Evolutionary conservation across 2,113 vertebrate species (phyloP), one percentile per base, ranked within the genome.

Genomic region (Physeter macrocephalus): DNA sequence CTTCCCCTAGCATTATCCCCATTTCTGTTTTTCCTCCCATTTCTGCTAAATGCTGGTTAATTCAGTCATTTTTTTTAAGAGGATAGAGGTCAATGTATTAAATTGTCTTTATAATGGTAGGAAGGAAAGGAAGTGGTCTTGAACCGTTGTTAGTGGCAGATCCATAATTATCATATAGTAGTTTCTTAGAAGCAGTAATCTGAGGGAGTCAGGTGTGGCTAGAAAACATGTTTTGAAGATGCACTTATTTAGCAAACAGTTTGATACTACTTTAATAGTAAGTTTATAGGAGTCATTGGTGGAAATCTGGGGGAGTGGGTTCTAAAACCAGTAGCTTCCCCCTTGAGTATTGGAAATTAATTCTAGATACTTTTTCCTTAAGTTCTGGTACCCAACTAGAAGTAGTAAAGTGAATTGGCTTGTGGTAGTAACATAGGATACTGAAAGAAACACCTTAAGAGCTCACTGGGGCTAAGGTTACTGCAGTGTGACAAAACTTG

Each of bases 21-120:
- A 64, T 80, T 82, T 66, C 23, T 88, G 14, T 4, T 89, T 94
- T 69, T n/a, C 5, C 57, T 89, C 9, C 36, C 27, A n/a, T 66
- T 92, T 95, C 27, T 97, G 8, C 5, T 93, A 82, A 95, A 52
- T 93, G 36, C 3, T 62, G 8, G 62, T 93, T 86, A 92, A 78
- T 57, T 86, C 49, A 78, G 17, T 89, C 36, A 77, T 81, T 25
- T 82, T 82, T 86, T 59, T 82, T 34, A 93, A 89, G 36, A 67
- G 39, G 17, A 8, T 94, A 71, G 39, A 94, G 43, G 67, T 46
- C 8, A 81, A 0, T 90, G 15, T 59, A 36, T 93, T 93, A 85
- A 88, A 66, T 89, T 92, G 14, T 66, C 36, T 10, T 3, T 93
- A 7, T 41, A 81, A 43, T 81, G 27, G 49, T 95, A 92, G 83